These are phyloP conservation scores for Plebejus argus DNA, from an alignment of 2,888 invertebrate species.

Conservation along the genomic window DNA sequence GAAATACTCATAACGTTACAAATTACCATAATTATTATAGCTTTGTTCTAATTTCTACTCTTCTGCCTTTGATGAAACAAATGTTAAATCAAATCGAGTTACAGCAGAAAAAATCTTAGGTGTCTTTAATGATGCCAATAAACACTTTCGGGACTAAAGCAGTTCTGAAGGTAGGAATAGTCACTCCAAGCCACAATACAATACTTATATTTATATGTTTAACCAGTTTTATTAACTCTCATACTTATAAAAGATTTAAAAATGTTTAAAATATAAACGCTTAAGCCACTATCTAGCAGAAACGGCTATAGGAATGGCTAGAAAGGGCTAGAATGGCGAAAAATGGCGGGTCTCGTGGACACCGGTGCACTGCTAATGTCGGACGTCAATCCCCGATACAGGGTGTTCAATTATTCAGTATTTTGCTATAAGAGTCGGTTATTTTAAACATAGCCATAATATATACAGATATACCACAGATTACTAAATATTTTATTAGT, in stretches of 20 bases:
- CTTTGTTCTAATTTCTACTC: too few species aligned
- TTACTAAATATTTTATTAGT: neutral
- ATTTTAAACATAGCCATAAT: neutral
- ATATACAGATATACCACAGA: neutral
- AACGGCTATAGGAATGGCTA: neutral
- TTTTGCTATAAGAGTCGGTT: neutral
- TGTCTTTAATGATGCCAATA: too few species aligned
- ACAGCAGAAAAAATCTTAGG: too few species aligned
- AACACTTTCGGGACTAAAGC: too few species aligned
- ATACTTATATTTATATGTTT: too few species aligned
- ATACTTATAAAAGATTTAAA: neutral
- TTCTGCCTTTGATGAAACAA: too few species aligned
- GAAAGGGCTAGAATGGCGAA: constrained; percentile 1
- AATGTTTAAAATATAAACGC: constrained; percentile 2
- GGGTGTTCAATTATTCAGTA: constrained; percentile 18
- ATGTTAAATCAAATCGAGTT: too few species aligned
- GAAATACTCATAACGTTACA: too few species aligned
- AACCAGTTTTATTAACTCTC: neutral
- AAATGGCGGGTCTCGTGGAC: neutral
- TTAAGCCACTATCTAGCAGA: neutral
- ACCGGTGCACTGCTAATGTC: neutral
- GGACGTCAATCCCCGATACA: neutral
- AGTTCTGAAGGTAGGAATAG: too few species aligned
- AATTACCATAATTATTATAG: too few species aligned
- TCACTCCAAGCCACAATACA: too few species aligned